These are phyloP conservation scores for Laothoe populi DNA, from an alignment of 2,888 invertebrate genomes.

Conservation along the genomic window DNA sequence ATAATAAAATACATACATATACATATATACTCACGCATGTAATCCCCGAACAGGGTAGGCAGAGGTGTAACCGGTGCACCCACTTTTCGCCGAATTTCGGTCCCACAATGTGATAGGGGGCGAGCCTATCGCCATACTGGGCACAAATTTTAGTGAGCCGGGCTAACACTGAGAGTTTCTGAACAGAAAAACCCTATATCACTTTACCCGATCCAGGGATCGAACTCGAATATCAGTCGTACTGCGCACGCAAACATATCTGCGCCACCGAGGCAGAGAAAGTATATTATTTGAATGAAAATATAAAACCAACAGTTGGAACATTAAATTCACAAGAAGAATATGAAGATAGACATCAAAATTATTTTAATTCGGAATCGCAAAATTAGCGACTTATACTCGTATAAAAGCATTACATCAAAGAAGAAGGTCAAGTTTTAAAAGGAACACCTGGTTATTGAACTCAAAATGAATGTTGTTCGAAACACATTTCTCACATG, in stretches of 20 bases:
- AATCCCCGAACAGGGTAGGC: no score
- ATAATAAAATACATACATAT: not conserved
- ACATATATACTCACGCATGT: no score
- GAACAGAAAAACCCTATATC: no score
- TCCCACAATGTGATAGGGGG: no score
- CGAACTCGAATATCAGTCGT: no score
- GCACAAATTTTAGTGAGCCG: no score
- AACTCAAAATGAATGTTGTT: conserved; percentile 34
- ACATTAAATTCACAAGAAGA: not conserved
- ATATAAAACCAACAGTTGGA: not conserved
- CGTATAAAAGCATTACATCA: conserved; percentile 11
- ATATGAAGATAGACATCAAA: not conserved
- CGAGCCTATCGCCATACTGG: no score
- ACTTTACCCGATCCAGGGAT: no score
- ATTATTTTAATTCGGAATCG: conserved; percentile 7
- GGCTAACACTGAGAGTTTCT: no score
- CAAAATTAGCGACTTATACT: conserved; percentile 14
- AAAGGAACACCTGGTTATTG: conserved; percentile 26
- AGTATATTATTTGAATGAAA: not conserved
- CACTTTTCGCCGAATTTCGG: no score
- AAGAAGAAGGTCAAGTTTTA: conserved; percentile 27
- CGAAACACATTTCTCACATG: conserved; percentile 39
- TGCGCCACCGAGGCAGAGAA: not conserved
- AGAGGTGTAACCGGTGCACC: no score
- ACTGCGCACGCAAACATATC: no score